These are phyloP conservation scores for Augochlora pura DNA, from an alignment of 1,140 invertebrate species.

Conservation along the genomic window DNA sequence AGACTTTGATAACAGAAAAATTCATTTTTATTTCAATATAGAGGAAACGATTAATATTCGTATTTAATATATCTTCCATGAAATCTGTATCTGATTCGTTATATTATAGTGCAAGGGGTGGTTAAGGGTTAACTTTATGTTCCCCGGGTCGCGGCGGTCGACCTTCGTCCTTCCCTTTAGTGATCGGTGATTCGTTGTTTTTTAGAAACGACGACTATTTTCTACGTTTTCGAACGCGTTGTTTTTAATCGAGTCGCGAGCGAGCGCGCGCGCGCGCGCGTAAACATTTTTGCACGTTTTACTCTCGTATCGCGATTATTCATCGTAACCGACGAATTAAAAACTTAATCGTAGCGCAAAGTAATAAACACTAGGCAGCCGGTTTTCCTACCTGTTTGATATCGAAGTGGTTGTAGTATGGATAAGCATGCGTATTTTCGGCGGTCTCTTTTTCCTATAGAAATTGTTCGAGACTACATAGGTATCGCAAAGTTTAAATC, in stretches of 20 bases:
- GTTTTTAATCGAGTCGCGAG: background rate
- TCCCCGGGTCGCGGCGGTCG: background rate
- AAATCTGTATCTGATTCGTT: too few relatives aligned
- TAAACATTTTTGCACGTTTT: background rate
- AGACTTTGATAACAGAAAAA: too few relatives aligned
- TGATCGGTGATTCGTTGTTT: background rate
- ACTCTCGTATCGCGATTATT: slow-evolving; percentile 19
- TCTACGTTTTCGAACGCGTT: background rate
- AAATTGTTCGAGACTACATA: slow-evolving; percentile 20
- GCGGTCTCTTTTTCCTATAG: slow-evolving; percentile 36
- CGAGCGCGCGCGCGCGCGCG: background rate
- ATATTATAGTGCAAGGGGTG: too few relatives aligned
- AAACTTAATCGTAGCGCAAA: slow-evolving; percentile 37
- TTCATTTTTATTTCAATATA: too few relatives aligned
- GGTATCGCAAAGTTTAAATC: background rate
- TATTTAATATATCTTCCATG: too few relatives aligned
- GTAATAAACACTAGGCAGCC: slow-evolving; percentile 6
- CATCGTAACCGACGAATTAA: slow-evolving; percentile 19
- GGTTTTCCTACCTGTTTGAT: slow-evolving; percentile 48
- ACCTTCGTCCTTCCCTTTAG: background rate
- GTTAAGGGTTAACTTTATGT: slow-evolving; percentile 5
- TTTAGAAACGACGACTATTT: background rate
- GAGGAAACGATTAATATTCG: too few relatives aligned
- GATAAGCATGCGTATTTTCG: slow-evolving; percentile 55
- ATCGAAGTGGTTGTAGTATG: slow-evolving; percentile 39